These are phyloP conservation scores for Belgica antarctica DNA, from an alignment of 2,888 invertebrate genomes.

Conservation along the genomic window DNA sequence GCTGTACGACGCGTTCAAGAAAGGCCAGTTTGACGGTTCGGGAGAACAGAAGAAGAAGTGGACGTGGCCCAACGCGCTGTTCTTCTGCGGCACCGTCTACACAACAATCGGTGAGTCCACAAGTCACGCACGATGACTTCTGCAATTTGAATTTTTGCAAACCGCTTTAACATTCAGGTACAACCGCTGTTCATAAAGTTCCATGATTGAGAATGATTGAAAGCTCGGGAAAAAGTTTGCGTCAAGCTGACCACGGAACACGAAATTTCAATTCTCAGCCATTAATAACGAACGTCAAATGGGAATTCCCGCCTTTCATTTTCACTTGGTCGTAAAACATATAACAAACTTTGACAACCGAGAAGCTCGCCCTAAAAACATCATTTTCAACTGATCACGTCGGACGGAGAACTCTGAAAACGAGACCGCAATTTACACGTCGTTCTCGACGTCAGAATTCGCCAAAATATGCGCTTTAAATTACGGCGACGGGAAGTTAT, in stretches of 20 bases:
- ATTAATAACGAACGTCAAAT: constrained; percentile 9
- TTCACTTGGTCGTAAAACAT: no score
- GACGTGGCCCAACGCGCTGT: constrained; percentile 83
- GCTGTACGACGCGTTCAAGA: constrained; percentile 57
- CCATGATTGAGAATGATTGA: background rate
- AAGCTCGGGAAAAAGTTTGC: background rate
- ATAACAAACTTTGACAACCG: no score
- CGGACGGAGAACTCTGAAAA: background rate
- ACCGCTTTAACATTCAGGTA: background rate
- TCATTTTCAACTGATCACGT: background rate
- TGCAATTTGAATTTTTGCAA: background rate
- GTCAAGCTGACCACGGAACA: constrained; percentile 5
- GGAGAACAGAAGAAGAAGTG: constrained; percentile 55
- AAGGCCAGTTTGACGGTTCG: constrained; percentile 48
- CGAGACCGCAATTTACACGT: background rate
- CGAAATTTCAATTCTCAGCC: constrained; percentile 3
- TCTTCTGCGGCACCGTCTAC: constrained; percentile 83
- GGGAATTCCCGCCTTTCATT: background rate
- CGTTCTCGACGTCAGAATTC: no score
- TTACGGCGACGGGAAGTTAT: background rate
- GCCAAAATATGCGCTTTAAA: background rate
- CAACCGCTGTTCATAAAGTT: background rate
- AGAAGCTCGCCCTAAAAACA: background rate
- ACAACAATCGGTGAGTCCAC: constrained; percentile 83
- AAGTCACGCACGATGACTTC: background rate